Evolutionary conservation across 2,113 vertebrate species (phyloP).

Genomic region (Epinephelus moara): DNA sequence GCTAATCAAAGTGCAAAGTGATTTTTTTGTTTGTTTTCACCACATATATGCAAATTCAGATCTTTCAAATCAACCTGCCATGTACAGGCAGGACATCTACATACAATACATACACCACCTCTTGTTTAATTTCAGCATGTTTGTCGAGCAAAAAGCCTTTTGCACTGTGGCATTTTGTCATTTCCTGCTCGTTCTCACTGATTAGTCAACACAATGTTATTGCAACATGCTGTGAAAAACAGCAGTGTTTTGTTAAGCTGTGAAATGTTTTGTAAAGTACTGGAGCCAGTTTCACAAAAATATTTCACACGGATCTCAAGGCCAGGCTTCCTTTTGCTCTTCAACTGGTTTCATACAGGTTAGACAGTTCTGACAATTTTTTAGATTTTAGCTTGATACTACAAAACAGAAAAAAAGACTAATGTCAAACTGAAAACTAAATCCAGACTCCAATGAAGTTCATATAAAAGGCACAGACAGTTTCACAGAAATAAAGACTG

Average conservation of each 20-base stretch:
- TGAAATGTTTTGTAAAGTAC: background rate
- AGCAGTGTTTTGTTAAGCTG: background rate
- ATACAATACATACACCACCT: background rate
- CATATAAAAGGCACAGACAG: too few species aligned
- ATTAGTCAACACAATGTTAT: background rate
- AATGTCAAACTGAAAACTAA: too few species aligned
- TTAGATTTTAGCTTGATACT: too few species aligned
- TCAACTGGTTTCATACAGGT: background rate
- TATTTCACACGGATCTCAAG: too few species aligned
- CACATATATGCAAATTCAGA: background rate
- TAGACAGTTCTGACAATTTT: background rate
- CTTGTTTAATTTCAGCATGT: background rate
- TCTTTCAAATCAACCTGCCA: background rate
- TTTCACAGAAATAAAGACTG: background rate
- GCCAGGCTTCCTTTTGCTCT: background rate
- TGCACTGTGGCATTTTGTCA: background rate
- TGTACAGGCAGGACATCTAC: background rate
- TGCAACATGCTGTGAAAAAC: background rate
- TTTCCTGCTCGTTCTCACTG: background rate
- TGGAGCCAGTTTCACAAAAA: background rate
- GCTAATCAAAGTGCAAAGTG: background rate
- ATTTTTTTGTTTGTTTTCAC: background rate
- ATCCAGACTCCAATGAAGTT: too few species aligned
- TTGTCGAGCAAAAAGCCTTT: background rate
- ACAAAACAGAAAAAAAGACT: too few species aligned